Evolutionary conservation across 2,797 vertebrate species (phyloP).

Genomic region (Phylloscopus collybita): DNA sequence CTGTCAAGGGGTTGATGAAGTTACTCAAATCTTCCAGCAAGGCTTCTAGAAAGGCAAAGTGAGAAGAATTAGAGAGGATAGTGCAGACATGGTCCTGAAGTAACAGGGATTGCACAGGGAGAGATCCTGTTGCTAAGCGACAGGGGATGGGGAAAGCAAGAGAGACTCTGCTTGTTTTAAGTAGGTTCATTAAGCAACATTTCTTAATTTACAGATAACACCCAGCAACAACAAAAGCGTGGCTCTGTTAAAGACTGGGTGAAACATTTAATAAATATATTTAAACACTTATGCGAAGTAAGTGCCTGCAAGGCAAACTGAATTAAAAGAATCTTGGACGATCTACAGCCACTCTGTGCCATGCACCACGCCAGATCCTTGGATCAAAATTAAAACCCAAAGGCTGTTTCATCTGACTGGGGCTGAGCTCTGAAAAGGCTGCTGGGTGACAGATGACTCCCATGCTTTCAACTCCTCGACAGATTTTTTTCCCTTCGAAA

Average conservation of each 20-base stretch:
- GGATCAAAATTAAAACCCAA: neutral
- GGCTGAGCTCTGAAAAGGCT: neutral
- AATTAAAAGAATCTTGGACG: neutral
- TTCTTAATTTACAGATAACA: slow-evolving; percentile 44
- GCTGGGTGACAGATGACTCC: neutral
- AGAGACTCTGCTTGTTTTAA: neutral
- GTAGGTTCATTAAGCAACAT: slow-evolving; percentile 35
- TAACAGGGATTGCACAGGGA: neutral
- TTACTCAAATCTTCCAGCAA: neutral
- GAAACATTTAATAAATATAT: neutral
- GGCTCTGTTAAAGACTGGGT: neutral
- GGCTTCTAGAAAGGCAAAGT: neutral
- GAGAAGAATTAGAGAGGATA: neutral
- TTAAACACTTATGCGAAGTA: neutral
- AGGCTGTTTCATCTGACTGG: neutral
- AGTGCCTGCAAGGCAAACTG: neutral
- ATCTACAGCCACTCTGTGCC: neutral
- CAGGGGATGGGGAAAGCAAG: neutral
- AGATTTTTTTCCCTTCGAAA: neutral
- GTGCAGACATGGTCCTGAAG: neutral
- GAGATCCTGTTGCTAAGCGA: slow-evolving; percentile 56
- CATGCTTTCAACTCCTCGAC: neutral
- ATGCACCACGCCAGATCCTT: neutral
- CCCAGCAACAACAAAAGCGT: neutral
- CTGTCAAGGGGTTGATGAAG: slow-evolving; percentile 32